A percentile compares a stretch with the other conserved stretches of the same genome.
Conservation (phyloP, 2,797 vertebrate genomes). For the Clamator glandarius region DNA sequence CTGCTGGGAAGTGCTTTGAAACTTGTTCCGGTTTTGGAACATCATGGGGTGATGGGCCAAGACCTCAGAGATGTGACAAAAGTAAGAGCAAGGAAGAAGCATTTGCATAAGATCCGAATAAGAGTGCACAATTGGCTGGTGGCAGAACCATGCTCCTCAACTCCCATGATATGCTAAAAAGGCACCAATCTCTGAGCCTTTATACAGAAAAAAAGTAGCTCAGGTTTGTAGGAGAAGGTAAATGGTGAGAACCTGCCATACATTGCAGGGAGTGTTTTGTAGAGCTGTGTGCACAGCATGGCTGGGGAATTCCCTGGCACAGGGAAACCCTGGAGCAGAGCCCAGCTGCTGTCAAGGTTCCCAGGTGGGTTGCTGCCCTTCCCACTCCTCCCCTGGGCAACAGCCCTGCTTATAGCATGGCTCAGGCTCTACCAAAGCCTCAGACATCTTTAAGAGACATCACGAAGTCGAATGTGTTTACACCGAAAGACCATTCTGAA, state of each 20-base stretch:
- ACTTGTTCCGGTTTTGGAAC: background rate
- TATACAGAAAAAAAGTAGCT: background rate
- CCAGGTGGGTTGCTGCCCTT: background rate
- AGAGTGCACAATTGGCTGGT: background rate
- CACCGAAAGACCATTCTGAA: too few relatives aligned
- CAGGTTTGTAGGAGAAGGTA: background rate
- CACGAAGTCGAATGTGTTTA: too few relatives aligned
- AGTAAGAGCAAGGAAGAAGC: background rate
- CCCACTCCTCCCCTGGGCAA: accelerated
- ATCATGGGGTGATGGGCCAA: background rate
- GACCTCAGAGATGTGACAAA: background rate
- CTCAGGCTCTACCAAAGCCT: background rate
- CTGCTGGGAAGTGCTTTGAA: background rate
- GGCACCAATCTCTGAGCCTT: background rate
- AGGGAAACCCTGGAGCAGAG: background rate
- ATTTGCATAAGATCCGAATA: background rate
- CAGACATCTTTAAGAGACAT: background rate
- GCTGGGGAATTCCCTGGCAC: background rate
- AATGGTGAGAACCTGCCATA: background rate
- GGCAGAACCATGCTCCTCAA: background rate
- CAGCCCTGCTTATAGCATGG: background rate
- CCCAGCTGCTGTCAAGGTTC: background rate
- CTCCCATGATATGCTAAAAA: background rate
- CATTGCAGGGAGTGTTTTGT: background rate
- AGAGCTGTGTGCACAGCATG: accelerated